These are phyloP conservation scores for Drosophila anomalata DNA, from an alignment of 2,888 invertebrate species.

Conservation along the genomic window DNA sequence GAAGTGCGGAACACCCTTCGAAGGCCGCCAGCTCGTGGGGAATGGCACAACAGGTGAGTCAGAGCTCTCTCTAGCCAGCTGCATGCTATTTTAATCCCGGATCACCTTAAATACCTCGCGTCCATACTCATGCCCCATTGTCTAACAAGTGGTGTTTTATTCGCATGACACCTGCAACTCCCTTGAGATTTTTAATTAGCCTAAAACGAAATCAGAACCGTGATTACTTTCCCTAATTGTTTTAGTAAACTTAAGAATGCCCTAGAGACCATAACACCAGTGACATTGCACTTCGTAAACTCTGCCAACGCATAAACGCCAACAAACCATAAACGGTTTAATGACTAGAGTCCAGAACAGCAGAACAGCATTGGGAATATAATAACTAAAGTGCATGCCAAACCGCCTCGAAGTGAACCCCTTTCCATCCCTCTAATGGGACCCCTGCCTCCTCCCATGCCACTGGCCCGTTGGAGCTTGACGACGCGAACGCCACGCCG, in stretches of 20 bases:
- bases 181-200: constrained; percentile 2
- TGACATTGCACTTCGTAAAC: constrained; percentile 26
- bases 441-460: constrained; percentile 18
- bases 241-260: background rate
- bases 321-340: constrained; percentile 60
- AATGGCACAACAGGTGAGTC: constrained; percentile 40
- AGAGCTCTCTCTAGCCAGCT: background rate
- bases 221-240: constrained; percentile 3
- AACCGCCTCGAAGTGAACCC: constrained; percentile 35
- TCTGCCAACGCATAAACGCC: constrained; percentile 61
- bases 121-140: background rate
- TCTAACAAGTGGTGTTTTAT: background rate
- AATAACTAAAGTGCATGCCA: constrained; percentile 51
- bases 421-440: constrained; percentile 24
- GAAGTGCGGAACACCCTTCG: constrained; percentile 68
- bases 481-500: constrained; percentile 40
- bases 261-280: background rate
- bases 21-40: constrained; percentile 37
- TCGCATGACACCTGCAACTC: constrained; percentile 3
- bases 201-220: background rate
- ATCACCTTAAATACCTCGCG: constrained; percentile 17
- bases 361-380: constrained; percentile 52
- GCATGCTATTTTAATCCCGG: background rate
- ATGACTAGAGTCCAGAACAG: constrained; percentile 20
- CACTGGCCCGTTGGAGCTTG: constrained; percentile 71